Evolutionary conservation across 2,113 vertebrate genomes (phyloP).

Genomic region (Megaceryle maxima): DNA sequence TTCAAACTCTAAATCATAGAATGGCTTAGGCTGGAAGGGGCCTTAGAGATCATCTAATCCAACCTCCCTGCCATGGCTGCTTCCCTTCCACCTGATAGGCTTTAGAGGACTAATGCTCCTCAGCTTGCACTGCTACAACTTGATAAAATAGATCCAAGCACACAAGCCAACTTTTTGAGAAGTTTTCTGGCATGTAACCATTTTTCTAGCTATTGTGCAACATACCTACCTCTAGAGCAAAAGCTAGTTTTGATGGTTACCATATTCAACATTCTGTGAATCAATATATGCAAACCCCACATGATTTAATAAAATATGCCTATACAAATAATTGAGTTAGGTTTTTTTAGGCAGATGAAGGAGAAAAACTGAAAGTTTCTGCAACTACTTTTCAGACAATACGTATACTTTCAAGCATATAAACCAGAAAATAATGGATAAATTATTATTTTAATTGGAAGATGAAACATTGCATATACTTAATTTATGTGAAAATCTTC

Average conservation of each 20-base stretch:
- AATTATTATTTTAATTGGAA: background rate
- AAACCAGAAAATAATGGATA: background rate
- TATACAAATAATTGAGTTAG: background rate
- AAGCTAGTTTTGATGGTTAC: background rate
- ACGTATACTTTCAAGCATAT: background rate
- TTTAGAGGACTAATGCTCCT: background rate
- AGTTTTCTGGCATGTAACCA: background rate
- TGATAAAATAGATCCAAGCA: conserved; percentile 11
- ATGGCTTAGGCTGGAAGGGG: no score
- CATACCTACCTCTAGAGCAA: conserved; percentile 3
- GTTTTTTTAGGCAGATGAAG: background rate
- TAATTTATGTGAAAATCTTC: background rate
- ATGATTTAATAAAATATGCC: background rate
- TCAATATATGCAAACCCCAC: background rate
- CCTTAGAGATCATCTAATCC: no score
- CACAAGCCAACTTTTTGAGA: conserved; percentile 8
- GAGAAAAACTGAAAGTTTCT: background rate
- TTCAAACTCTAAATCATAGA: background rate
- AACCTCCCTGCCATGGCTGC: no score
- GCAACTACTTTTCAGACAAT: background rate
- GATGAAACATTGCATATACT: background rate
- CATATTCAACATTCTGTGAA: background rate
- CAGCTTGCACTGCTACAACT: background rate
- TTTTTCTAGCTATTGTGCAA: conserved; percentile 23
- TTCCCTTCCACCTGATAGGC: background rate